phyloP scores from a whole-genome alignment of 2,113 vertebrate genomes.

The Naja naja region DNA sequence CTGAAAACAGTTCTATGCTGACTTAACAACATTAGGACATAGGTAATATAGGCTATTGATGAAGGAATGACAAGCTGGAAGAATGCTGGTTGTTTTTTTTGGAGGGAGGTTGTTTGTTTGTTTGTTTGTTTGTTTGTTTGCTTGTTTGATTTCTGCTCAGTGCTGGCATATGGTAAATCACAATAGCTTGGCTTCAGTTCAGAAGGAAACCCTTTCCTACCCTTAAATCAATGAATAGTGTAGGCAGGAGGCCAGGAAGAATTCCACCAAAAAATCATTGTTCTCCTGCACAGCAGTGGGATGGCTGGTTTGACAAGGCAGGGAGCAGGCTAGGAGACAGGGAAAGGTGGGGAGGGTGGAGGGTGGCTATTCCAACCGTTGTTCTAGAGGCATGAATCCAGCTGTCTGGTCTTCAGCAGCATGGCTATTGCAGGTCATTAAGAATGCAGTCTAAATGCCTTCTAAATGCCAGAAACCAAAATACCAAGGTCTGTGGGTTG shows the following conservation, averaged over 20 bases:
- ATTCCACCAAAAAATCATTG: neutral
- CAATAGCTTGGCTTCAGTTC: neutral
- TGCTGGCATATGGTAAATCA: neutral
- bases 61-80: slow-evolving; percentile 2
- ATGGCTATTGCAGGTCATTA: neutral
- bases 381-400: slow-evolving; percentile 9
- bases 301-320: neutral
- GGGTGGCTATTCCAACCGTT: rapidly evolving
- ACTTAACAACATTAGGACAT: neutral
- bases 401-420: slow-evolving; percentile 2
- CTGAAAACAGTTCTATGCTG: neutral
- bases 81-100: slow-evolving; percentile 2
- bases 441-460: neutral
- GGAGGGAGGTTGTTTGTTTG: no score
- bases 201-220: slow-evolving; percentile 6
- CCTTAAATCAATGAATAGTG: neutral
- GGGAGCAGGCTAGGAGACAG: neutral
- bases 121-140: no score
- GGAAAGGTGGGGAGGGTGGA: rapidly evolving
- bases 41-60: neutral
- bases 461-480: slow-evolving; percentile 12
- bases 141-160: slow-evolving; percentile 17
- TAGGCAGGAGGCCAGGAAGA: neutral
- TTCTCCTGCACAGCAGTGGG: neutral
- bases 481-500: neutral